Evolutionary conservation across 2,797 vertebrate species (phyloP).

Genomic region (Ispidina lecontei): DNA sequence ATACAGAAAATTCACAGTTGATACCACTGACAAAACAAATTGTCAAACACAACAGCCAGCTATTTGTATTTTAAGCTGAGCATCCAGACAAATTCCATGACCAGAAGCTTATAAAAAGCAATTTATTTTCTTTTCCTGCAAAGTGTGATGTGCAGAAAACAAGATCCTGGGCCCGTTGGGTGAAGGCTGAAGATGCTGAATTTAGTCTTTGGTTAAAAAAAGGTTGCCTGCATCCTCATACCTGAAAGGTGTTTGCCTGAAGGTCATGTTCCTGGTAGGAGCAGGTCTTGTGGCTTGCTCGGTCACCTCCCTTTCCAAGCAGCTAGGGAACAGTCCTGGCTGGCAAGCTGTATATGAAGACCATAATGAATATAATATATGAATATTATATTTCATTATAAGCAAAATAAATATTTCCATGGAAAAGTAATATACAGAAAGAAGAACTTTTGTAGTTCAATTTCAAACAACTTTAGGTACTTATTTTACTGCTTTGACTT

Average conservation of each 20-base stretch:
- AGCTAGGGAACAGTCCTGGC: not conserved
- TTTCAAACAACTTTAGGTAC: not conserved
- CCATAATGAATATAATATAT: too few species aligned
- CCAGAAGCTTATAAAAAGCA: not conserved
- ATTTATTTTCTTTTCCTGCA: not conserved
- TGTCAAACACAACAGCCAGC: not conserved
- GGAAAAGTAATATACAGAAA: not conserved
- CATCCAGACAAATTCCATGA: not conserved
- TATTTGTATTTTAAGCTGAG: not conserved
- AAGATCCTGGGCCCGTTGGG: not conserved
- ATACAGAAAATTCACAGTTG: not conserved
- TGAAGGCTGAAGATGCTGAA: not conserved
- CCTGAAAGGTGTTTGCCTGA: not conserved
- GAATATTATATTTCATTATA: not conserved
- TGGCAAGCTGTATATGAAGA: not conserved
- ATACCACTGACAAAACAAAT: not conserved
- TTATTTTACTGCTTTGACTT: not conserved
- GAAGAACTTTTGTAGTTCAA: not conserved
- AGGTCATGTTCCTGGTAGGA: not conserved
- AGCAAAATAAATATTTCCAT: not conserved
- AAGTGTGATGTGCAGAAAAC: not conserved
- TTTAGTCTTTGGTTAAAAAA: not conserved
- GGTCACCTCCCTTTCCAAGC: not conserved
- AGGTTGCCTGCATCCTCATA: accelerated
- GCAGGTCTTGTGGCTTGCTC: not conserved